A percentile compares a stretch with the other conserved stretches of the same genome.
phyloP scores from a whole-genome alignment of 1,140 invertebrate species.

The Batillaria attramentaria region DNA sequence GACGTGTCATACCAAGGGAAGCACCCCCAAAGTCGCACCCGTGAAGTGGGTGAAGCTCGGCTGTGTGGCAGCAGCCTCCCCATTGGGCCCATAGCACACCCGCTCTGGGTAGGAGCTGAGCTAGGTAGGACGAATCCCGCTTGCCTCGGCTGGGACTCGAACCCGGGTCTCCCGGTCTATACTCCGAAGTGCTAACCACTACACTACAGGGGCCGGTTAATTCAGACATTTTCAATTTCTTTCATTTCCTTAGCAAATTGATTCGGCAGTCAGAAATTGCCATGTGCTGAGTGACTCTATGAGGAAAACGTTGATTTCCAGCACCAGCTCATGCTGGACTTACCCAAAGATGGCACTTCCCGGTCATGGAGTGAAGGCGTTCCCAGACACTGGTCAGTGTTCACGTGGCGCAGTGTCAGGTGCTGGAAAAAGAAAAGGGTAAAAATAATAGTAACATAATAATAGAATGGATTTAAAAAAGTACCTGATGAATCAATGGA shows the following conservation, averaged over 20 bases:
- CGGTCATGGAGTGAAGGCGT: slow-evolving; percentile 55
- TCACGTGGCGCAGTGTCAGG: slow-evolving; percentile 61
- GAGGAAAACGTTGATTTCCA: not conserved
- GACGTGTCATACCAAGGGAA: too few relatives aligned
- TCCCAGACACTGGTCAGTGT: slow-evolving; percentile 69
- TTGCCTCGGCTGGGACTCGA: not conserved
- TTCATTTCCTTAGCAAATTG: not conserved
- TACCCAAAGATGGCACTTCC: slow-evolving; percentile 65
- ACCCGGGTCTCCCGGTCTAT: not conserved
- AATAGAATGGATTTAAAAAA: not conserved
- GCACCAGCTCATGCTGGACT: not conserved
- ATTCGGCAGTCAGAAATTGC: not conserved
- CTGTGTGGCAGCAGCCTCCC: too few relatives aligned
- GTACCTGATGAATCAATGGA: not conserved
- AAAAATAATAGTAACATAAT: slow-evolving; percentile 1
- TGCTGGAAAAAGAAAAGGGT: slow-evolving; percentile 57
- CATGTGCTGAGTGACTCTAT: not conserved
- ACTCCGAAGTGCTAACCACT: not conserved
- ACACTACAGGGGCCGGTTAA: not conserved
- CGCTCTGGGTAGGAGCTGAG: too few relatives aligned
- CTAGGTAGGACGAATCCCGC: too few relatives aligned
- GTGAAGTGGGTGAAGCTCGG: too few relatives aligned
- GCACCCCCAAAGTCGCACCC: too few relatives aligned
- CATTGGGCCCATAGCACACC: too few relatives aligned
- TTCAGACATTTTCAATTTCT: too few relatives aligned